Conservation (phyloP, 2,113 vertebrate species). For the Emydocephalus ijimae region DNA sequence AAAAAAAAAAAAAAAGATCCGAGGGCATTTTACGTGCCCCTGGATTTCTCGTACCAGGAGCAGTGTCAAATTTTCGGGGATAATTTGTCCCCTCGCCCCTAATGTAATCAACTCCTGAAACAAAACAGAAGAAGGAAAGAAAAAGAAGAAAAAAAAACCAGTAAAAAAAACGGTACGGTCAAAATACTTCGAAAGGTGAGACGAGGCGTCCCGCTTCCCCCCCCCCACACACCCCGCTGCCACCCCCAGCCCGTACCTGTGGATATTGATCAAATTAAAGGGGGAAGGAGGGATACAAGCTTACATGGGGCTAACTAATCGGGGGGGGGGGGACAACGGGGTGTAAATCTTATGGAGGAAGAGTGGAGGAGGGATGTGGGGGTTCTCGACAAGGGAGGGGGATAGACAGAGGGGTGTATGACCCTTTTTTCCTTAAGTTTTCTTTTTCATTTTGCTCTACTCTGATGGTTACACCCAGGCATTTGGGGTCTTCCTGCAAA, state of each 20-base stretch:
- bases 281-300: background rate
- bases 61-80: conserved; percentile 89
- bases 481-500: background rate
- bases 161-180: conserved; percentile 61
- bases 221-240: no score
- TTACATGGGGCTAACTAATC: conserved; percentile 21
- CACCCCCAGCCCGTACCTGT: conserved; percentile 55
- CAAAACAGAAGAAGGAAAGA: conserved; percentile 63
- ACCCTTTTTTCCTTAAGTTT: no score
- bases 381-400: background rate
- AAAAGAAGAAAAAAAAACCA: conserved; percentile 42
- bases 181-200: conserved; percentile 29
- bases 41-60: conserved; percentile 85
- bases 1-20: conserved; percentile 54
- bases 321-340: conserved; percentile 37
- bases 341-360: no score
- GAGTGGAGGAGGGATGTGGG: background rate
- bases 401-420: background rate
- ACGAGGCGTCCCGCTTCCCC: background rate
- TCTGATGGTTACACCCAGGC: no score
- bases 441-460: no score
- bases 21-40: conserved; percentile 71
- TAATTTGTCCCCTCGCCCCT: conserved; percentile 90
- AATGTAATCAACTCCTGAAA: conserved; percentile 91
- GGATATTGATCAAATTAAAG: conserved; percentile 60